phyloP scores from a whole-genome alignment of 2,113 vertebrate genomes.

The Athene cunicularia region DNA sequence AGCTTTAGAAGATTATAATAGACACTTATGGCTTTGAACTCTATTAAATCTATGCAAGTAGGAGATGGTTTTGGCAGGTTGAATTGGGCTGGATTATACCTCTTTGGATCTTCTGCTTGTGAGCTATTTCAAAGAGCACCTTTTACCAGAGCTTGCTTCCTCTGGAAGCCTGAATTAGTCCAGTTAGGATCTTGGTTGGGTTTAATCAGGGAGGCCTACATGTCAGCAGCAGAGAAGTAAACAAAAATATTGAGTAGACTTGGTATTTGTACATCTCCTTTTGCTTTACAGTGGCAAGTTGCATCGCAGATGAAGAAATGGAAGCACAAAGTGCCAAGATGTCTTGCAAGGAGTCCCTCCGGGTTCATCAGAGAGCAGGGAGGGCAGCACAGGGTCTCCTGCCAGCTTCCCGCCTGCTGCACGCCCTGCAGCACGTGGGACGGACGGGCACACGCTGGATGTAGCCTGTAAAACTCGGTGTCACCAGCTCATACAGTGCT shows the following conservation, averaged over 20 bases:
- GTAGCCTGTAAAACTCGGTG: background rate
- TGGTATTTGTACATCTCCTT: background rate
- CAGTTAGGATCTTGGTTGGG: background rate
- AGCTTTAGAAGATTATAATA: background rate
- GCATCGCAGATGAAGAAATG: background rate
- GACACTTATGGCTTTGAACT: background rate
- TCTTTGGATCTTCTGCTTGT: background rate
- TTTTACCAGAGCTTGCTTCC: background rate
- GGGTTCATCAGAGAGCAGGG: background rate
- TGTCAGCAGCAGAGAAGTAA: background rate
- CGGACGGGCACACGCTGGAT: accelerated
- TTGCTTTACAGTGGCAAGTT: background rate
- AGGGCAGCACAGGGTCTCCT: background rate
- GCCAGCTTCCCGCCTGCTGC: background rate
- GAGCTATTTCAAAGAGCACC: background rate
- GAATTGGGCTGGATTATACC: background rate
- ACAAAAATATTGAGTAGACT: accelerated
- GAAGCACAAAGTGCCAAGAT: background rate
- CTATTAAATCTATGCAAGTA: background rate
- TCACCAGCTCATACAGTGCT: background rate
- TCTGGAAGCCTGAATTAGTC: background rate
- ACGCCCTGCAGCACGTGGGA: accelerated
- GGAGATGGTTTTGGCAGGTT: background rate
- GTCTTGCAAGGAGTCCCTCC: background rate
- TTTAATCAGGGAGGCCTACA: background rate